These are phyloP conservation scores for Epizoanthus illoricatus DNA, from an alignment of 92 coral and sea anemone species.

Conservation along the genomic window DNA sequence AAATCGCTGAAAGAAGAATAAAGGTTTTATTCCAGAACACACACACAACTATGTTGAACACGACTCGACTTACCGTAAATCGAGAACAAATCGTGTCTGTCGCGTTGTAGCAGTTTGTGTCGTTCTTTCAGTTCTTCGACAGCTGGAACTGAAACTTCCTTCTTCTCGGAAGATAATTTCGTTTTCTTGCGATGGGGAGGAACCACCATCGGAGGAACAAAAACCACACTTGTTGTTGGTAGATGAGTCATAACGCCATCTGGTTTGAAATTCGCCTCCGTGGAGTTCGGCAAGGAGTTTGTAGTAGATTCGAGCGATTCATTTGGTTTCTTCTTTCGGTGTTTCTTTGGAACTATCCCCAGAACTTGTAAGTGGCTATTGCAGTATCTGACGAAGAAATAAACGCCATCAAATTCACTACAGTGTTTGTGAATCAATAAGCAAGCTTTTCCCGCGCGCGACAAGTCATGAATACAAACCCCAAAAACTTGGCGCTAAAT, in stretches of 20 bases:
- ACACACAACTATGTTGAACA: conserved; percentile 13
- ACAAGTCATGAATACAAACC: conserved; percentile 11
- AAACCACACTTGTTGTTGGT: conserved; percentile 71
- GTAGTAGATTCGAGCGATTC: conserved; percentile 69
- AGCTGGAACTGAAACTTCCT: conserved; percentile 57
- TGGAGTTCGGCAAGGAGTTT: conserved; percentile 49
- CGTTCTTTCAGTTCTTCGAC: conserved; percentile 71
- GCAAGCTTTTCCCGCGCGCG: conserved; percentile 23
- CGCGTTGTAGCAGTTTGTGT: conserved; percentile 59
- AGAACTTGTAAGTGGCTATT: conserved; percentile 99
- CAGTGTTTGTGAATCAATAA: conserved; percentile 20
- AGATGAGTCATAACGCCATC: conserved; percentile 76
- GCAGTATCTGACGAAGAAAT: conserved; percentile 78
- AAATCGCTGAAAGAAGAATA: not conserved
- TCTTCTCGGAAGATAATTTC: conserved; percentile 52
- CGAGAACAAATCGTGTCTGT: conserved; percentile 72
- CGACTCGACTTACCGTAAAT: conserved; percentile 75
- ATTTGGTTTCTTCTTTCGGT: conserved; percentile 88
- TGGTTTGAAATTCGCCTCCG: conserved; percentile 61
- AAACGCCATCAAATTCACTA: conserved; percentile 18
- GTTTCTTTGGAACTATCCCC: conserved; percentile 95
- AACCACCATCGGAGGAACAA: conserved; percentile 63
- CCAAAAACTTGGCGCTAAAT: not conserved
- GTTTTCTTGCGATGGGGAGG: conserved; percentile 73
- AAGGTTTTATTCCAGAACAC: not conserved